Evolutionary conservation across 2,113 vertebrate species (phyloP).

Genomic region (Leptosomus discolor): DNA sequence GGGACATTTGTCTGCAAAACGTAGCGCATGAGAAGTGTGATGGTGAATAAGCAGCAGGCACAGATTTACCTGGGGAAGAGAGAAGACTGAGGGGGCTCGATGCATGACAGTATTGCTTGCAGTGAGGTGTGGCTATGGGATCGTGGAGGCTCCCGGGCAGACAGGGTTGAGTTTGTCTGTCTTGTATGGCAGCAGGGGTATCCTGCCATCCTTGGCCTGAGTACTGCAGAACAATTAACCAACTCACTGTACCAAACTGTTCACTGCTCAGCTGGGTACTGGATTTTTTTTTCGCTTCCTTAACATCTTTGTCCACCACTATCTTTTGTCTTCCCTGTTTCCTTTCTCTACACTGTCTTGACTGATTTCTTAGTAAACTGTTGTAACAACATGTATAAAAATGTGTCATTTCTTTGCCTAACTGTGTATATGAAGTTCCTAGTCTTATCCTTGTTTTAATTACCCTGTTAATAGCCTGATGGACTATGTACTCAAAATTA

Average conservation of each 20-base stretch:
- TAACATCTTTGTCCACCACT: background rate
- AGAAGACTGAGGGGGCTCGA: background rate
- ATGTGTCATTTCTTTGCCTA: background rate
- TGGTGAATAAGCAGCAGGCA: background rate
- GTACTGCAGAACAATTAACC: background rate
- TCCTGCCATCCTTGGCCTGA: background rate
- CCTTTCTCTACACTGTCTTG: background rate
- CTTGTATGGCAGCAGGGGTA: background rate
- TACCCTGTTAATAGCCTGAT: background rate
- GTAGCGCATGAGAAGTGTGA: background rate
- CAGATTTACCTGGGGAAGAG: background rate
- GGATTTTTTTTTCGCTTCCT: background rate
- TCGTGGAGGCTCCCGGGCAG: background rate
- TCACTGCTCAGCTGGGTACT: background rate
- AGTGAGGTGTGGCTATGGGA: rapidly evolving
- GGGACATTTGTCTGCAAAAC: background rate
- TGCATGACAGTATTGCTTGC: no score
- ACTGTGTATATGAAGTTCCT: background rate
- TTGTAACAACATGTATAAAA: background rate
- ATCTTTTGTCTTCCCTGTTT: background rate
- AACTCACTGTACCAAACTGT: no score
- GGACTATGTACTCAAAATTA: background rate
- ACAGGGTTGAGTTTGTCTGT: background rate
- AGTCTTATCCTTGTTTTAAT: background rate
- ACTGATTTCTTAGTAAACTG: background rate